phyloP scores from a whole-genome alignment of 2,797 vertebrate species.

The Calcarius lapponicus region DNA sequence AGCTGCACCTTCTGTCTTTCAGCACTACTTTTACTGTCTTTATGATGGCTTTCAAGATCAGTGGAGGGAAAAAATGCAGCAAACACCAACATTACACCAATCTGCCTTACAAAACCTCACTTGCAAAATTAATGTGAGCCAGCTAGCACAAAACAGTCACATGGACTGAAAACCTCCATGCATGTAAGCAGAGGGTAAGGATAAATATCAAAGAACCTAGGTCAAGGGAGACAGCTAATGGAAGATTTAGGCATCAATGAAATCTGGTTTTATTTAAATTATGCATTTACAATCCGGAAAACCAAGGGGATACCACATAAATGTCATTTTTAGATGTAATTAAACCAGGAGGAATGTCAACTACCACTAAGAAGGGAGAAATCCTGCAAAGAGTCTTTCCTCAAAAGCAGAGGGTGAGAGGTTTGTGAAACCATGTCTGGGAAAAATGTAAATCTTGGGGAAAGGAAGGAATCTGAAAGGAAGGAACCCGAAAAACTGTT shows the following conservation, averaged over 20 bases:
- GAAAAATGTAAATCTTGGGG: neutral
- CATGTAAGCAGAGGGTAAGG: neutral
- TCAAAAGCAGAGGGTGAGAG: neutral
- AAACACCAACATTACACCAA: neutral
- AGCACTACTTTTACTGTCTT: neutral
- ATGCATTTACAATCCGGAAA: neutral
- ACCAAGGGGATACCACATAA: neutral
- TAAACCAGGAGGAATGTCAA: neutral
- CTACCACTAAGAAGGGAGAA: neutral
- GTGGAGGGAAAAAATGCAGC: neutral
- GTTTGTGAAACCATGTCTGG: neutral
- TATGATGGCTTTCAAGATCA: neutral
- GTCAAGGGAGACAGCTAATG: neutral
- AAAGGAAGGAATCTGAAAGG: neutral
- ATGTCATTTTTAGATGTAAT: neutral
- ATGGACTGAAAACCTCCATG: neutral
- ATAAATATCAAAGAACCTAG: neutral
- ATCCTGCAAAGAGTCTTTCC: neutral
- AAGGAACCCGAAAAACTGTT: neutral
- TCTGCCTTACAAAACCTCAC: neutral
- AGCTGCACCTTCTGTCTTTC: slow-evolving; percentile 9
- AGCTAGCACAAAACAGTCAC: neutral
- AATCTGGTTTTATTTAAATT: slow-evolving; percentile 4
- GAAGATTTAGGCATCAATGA: neutral
- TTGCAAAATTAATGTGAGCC: neutral